Percentiles rank a stretch among this genome's conserved stretches.
Conservation (phyloP, 2,797 vertebrate genomes). For the Danionella dracula region DNA sequence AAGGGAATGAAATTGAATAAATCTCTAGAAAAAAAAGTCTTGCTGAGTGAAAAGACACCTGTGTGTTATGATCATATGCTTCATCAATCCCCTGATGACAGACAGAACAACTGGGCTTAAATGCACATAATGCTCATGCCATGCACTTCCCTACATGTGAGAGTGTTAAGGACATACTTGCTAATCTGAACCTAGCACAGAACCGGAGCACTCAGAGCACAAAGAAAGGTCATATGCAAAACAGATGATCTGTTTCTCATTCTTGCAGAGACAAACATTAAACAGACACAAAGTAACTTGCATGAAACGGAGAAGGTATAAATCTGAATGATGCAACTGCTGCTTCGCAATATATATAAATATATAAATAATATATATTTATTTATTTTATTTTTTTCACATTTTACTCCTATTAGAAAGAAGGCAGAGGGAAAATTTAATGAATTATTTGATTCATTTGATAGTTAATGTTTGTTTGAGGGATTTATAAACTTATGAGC, state of each 20-base stretch:
- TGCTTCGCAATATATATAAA: neutral
- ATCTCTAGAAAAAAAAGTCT: no score
- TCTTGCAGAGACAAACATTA: no score
- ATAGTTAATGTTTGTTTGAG: slow-evolving; percentile 18
- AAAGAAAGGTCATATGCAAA: no score
- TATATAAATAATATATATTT: no score
- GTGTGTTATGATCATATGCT: neutral
- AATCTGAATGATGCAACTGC: neutral
- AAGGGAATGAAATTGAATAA: no score
- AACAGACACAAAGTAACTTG: neutral
- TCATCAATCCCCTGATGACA: slow-evolving; percentile 11
- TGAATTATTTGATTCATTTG: no score
- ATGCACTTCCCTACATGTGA: neutral
- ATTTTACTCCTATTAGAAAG: no score
- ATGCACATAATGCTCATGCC: neutral
- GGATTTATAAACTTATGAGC: neutral
- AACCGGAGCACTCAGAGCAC: no score
- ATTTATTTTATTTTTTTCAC: neutral
- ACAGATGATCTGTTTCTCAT: no score
- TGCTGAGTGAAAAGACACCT: neutral
- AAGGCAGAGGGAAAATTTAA: no score
- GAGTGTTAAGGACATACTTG: neutral
- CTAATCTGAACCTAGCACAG: no score
- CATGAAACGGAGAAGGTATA: neutral
- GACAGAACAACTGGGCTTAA: slow-evolving; percentile 19